Base-by-base conservation (phyloP, 2,888 invertebrate genomes). In the Chironomus riparius region DNA sequence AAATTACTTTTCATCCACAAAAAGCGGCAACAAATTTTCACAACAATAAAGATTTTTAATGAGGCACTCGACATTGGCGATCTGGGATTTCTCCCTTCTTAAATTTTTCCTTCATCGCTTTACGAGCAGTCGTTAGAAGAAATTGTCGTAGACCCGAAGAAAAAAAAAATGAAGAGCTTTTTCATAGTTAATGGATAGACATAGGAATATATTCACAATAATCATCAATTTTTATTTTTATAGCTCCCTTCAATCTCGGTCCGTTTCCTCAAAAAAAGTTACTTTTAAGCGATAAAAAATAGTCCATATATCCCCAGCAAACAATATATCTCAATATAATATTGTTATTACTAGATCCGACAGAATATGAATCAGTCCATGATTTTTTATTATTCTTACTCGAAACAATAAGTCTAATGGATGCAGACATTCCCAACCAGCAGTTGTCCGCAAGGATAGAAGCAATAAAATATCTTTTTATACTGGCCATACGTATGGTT, bases 181-280 rank as follows among this genome's bases (percentile, higher is more conserved):
- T 56, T 56, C 56, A 65, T 65, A 65, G 65, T 24, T 65, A 65
- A 65, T 65, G 24, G 65, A 24, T 24, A 65, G 24, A 65, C 22
- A 56, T 56, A 56, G 56, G 70, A 56, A 71, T 56, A 70, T 70
- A 21, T 70, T 70, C 56, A 21, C 24, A n/a, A 71, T 71, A 71
- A 71, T 71, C 71, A 56, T 71, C 71, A 71, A 71, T 71, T 71
- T 71, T 71, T 71, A 71, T 71, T 65, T 24, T 65, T 65, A 65
- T 21, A 21, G 22, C 65, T 10, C 38, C 28, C 38, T 10, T 38
- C 38, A 38, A 38, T 38, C 38, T 38, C 38, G 10, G 38, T 38
- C 38, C 38, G 38, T 38, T 38, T 38, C 38, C 38, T 38, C 38
- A 65, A 22, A 65, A 62, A 62, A 65, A 65, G 22, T 24, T 24